These are phyloP conservation scores for Acanthosepion lycidas DNA, from an alignment of 2,888 invertebrate genomes.

Conservation along the genomic window DNA sequence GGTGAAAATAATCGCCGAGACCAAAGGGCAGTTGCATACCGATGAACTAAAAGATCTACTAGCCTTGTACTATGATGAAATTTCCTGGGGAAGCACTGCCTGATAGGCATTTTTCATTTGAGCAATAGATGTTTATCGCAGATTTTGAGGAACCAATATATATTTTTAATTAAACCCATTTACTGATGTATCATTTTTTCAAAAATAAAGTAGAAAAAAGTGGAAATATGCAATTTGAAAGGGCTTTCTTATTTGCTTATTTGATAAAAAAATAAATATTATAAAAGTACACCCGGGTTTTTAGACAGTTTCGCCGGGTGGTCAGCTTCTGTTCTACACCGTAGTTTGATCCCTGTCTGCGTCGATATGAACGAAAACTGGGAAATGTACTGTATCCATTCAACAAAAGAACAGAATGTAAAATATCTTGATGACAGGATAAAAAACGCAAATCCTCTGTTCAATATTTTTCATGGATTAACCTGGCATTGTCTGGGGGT, in stretches of 20 bases:
- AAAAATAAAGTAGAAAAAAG: not conserved
- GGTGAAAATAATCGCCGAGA: conserved; percentile 93
- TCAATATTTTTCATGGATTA: no score
- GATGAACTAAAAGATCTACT: conserved; percentile 77
- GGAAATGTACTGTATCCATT: no score
- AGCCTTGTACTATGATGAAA: conserved; percentile 62
- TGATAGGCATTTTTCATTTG: not conserved
- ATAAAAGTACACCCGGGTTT: no score
- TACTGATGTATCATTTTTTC: not conserved
- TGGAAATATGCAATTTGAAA: not conserved
- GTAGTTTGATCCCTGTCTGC: no score
- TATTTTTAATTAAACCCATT: not conserved
- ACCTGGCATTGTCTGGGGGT: no score
- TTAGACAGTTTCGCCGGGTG: no score
- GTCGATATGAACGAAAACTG: no score
- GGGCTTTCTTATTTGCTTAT: not conserved
- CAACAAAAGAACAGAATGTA: no score
- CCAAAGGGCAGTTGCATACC: conserved; percentile 86
- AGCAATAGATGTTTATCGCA: not conserved
- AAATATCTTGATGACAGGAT: no score
- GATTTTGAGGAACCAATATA: not conserved
- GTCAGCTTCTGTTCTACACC: no score
- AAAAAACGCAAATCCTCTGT: no score
- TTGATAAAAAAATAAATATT: not conserved
- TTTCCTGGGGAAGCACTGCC: conserved; percentile 57